Percentiles rank a stretch among this genome's conserved stretches.
Evolutionary conservation across 2,797 vertebrate genomes (phyloP).

Genomic region (Scolopax bukidnonensis): DNA sequence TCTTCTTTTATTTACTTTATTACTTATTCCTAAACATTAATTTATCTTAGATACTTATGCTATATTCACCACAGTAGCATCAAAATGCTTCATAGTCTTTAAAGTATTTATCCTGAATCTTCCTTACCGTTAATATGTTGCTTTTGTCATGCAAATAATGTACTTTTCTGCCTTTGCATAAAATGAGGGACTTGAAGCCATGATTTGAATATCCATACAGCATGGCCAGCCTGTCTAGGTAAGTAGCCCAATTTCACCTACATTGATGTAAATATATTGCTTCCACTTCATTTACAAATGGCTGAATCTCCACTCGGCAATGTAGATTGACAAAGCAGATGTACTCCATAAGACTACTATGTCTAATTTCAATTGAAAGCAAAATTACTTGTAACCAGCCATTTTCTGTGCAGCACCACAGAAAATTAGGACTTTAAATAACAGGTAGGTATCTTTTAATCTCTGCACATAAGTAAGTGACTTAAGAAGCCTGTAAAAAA

Average conservation of each 20-base stretch:
- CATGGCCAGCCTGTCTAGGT: background rate
- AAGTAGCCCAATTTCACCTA: background rate
- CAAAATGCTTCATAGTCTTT: background rate
- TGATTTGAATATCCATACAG: background rate
- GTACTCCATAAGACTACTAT: background rate
- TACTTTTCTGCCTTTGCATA: background rate
- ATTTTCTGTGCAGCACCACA: background rate
- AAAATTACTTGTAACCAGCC: background rate
- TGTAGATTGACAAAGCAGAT: background rate
- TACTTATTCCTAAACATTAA: background rate
- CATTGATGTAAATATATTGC: background rate
- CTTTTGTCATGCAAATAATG: background rate
- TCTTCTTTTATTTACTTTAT: background rate
- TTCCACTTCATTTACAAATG: background rate
- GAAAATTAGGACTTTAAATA: background rate
- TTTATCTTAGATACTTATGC: background rate
- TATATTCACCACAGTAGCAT: rapidly evolving
- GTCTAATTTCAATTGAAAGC: background rate
- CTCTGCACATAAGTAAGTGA: background rate
- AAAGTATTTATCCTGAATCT: background rate
- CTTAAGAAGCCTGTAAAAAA: background rate
- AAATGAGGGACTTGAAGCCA: background rate
- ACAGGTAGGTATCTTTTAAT: background rate
- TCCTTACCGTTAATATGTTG: background rate
- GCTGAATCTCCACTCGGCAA: background rate